Evolutionary conservation across 2,888 invertebrate genomes (phyloP).

Genomic region (Cryptocheilus praepositus): DNA sequence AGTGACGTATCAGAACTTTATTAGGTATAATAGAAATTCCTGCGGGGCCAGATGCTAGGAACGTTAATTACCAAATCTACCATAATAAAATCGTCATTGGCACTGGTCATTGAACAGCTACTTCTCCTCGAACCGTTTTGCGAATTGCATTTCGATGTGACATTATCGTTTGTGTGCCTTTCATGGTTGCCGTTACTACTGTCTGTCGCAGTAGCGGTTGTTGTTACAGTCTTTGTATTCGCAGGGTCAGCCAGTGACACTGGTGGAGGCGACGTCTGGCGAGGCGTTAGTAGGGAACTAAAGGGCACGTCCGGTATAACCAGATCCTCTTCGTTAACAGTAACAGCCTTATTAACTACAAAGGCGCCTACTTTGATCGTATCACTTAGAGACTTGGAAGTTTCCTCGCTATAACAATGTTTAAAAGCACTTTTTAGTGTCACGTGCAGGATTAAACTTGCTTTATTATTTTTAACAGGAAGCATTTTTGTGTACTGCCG

Average conservation of each 20-base stretch:
- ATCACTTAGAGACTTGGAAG: slow-evolving; percentile 82
- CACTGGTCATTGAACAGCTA: slow-evolving; percentile 76
- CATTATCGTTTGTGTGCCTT: slow-evolving; percentile 64
- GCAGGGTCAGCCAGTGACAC: slow-evolving; percentile 52
- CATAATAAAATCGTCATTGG: slow-evolving; percentile 83
- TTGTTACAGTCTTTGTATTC: slow-evolving; percentile 46
- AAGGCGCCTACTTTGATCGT: slow-evolving; percentile 88
- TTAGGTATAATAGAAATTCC: slow-evolving; percentile 21
- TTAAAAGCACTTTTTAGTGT: slow-evolving; percentile 11
- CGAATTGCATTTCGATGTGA: slow-evolving; percentile 71
- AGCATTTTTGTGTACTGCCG: background rate
- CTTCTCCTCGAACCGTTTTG: slow-evolving; percentile 74
- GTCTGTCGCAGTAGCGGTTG: slow-evolving; percentile 51
- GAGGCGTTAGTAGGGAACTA: slow-evolving; percentile 76
- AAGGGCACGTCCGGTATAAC: slow-evolving; percentile 81
- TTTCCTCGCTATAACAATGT: slow-evolving; percentile 78
- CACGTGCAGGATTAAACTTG: too few species aligned
- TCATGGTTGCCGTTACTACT: slow-evolving; percentile 71
- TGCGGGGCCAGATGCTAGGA: background rate
- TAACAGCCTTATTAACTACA: slow-evolving; percentile 81
- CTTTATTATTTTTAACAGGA: too few species aligned
- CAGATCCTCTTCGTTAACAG: slow-evolving; percentile 77
- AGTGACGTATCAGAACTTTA: slow-evolving; percentile 61
- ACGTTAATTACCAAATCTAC: slow-evolving; percentile 81
- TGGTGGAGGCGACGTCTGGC: slow-evolving; percentile 67